Evolutionary conservation across 2,113 vertebrate genomes (phyloP).

Genomic region (Apodemus speciosus): DNA sequence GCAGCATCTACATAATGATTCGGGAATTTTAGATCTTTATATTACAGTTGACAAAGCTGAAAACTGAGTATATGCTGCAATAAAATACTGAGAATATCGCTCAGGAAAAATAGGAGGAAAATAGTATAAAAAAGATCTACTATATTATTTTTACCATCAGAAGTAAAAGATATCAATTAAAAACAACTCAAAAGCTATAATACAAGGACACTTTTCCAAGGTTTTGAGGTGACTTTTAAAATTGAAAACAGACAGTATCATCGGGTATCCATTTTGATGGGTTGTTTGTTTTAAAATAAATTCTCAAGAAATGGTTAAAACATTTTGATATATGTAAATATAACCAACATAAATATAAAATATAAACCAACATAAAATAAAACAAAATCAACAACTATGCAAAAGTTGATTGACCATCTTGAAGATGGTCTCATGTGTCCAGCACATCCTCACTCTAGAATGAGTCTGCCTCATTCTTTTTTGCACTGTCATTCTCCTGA

Average conservation of each 20-base stretch:
- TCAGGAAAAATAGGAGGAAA: not conserved
- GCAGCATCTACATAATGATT: not conserved
- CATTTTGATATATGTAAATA: not conserved
- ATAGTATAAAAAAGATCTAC: not conserved
- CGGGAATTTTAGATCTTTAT: not conserved
- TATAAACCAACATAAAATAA: not conserved
- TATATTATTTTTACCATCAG: not conserved
- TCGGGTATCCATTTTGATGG: not conserved
- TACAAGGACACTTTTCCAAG: not conserved
- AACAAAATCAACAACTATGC: not conserved
- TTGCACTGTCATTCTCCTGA: not conserved
- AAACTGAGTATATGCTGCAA: not conserved
- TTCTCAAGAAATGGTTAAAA: not conserved
- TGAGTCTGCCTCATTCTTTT: not conserved
- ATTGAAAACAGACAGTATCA: not conserved
- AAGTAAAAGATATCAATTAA: not conserved
- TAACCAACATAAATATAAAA: not conserved
- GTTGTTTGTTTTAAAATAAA: constrained; percentile 11
- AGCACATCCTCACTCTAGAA: not conserved
- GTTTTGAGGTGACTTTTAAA: not conserved
- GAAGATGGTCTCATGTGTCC: not conserved
- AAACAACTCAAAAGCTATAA: not conserved
- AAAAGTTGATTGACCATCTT: not conserved
- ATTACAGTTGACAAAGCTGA: not conserved
- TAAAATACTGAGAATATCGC: not conserved